Base-by-base conservation (phyloP, 2,888 invertebrate species). In the Thecocarcelia acutangulata region DNA sequence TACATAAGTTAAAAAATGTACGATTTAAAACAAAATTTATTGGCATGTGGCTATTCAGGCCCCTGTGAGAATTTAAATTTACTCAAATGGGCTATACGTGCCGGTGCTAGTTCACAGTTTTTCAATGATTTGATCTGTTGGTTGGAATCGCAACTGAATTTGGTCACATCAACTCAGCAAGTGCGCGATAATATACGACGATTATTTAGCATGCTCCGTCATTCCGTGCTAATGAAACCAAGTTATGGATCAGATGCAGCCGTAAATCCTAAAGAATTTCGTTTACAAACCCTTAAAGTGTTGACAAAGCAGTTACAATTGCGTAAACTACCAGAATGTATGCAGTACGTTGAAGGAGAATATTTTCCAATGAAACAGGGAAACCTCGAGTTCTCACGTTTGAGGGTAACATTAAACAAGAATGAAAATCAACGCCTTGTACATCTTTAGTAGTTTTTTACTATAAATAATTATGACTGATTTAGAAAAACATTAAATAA, bases 51-150 rank as follows among this genome's bases (percentile, higher is more conserved):
- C 44, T 84, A 84, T n/a, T 9, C 2, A 0, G 84, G 84, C 1
- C 72, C 64, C 24, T 84, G 84, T 54, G 68, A 76, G 42, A 69
- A 75, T 48, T 33, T 72, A 37, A 58, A 68, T 19, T 28, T 72
- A 13, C 76, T 85, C 0, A 50, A 15, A 1, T 85, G 84, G 83
- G 80, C 82, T 0, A 28, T 85, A 33, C 64, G 84, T 0, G 78
- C 83, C 8, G 84, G 84, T 24, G 82, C 82, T 2, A 80, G 84
- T 68, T 84, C 84, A 1, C 59, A 78, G n/a, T 84, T 75, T 74
- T 85, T 79, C n/a, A 61, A 70, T n/a, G 83, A 83, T 13, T 75
- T 85, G 28, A 8, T 85, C 1, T 13, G 11, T 9, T 85, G 84
- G 81, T 46, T 85, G 50, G 83, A 83, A 15, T 4, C 11, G 1